phyloP scores from a whole-genome alignment of 2,113 vertebrate species.

The Grammomys dolichurus region DNA sequence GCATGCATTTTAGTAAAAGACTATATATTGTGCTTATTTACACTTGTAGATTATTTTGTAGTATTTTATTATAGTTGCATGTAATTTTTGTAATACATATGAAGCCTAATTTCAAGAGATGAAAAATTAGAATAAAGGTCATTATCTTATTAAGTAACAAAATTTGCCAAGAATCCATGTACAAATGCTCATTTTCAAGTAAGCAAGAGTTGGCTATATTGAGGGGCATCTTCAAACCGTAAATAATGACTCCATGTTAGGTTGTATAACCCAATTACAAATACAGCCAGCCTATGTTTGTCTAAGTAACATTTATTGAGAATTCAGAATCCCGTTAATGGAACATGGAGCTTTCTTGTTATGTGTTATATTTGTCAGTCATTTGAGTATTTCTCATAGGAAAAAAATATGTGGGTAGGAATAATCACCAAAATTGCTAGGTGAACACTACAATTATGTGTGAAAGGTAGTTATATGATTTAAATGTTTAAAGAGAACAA shows the following conservation, averaged over 20 bases:
- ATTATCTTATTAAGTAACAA: not conserved
- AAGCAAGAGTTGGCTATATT: not conserved
- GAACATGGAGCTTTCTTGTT: not conserved
- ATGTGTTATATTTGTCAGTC: not conserved
- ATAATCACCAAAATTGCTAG: constrained; percentile 18
- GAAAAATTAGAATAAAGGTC: not conserved
- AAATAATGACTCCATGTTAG: not conserved
- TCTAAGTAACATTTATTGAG: not conserved
- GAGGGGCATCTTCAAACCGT: not conserved
- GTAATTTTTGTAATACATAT: not conserved
- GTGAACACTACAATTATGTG: not conserved
- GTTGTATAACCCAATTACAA: not conserved
- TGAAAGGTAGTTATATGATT: not conserved
- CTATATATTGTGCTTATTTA: not conserved
- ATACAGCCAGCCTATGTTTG: not conserved
- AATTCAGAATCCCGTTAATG: not conserved
- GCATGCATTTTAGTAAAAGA: too few species aligned
- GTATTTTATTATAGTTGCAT: constrained; percentile 1
- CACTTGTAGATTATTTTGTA: constrained; percentile 34
- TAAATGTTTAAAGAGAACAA: constrained; percentile 49
- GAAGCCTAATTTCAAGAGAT: not conserved
- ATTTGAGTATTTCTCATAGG: not conserved
- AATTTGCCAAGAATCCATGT: not conserved
- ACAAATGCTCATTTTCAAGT: not conserved
- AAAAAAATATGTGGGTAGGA: constrained; percentile 4